These are phyloP conservation scores for Latheticus oryzae DNA, from an alignment of 2,888 invertebrate genomes.

Conservation along the genomic window DNA sequence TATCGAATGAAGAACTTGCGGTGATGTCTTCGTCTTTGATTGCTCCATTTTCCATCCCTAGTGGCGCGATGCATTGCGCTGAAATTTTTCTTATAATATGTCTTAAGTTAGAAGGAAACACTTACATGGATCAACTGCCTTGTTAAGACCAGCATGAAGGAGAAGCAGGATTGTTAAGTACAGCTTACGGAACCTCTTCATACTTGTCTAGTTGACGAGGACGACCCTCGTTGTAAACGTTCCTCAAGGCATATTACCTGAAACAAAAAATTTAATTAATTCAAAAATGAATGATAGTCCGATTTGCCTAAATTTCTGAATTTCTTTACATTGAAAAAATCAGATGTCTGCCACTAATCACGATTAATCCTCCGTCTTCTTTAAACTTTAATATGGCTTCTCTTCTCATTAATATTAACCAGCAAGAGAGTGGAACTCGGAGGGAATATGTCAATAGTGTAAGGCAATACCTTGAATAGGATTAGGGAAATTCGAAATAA, in stretches of 20 bases:
- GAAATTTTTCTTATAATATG: too few relatives aligned
- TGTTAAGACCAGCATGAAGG: conserved; percentile 46
- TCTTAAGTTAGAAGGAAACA: too few relatives aligned
- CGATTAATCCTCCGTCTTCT: conserved; percentile 58
- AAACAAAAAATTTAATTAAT: conserved; percentile 48
- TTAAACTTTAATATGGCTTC: conserved; percentile 57
- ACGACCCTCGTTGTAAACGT: conserved; percentile 50
- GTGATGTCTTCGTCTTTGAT: conserved; percentile 85
- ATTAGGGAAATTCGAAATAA: conserved; percentile 60
- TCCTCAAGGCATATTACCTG: conserved; percentile 56
- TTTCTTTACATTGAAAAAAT: too few relatives aligned
- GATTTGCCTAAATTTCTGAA: too few relatives aligned
- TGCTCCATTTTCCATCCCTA: conserved; percentile 88
- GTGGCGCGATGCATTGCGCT: conserved; percentile 84
- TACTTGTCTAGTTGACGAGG: conserved; percentile 55
- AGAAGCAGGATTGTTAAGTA: conserved; percentile 49
- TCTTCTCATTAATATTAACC: conserved; percentile 60
- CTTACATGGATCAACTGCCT: conserved; percentile 62
- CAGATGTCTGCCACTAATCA: conserved; percentile 59
- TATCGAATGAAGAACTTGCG: conserved; percentile 88
- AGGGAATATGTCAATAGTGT: conserved; percentile 59
- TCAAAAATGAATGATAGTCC: conserved; percentile 7
- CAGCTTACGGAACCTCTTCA: conserved; percentile 52
- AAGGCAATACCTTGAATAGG: conserved; percentile 58
- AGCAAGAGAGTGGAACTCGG: conserved; percentile 47